A percentile compares a stretch with the other conserved stretches of the same genome.
Conservation (phyloP, 1,140 invertebrate genomes). For the Tetranychus urticae region DNA sequence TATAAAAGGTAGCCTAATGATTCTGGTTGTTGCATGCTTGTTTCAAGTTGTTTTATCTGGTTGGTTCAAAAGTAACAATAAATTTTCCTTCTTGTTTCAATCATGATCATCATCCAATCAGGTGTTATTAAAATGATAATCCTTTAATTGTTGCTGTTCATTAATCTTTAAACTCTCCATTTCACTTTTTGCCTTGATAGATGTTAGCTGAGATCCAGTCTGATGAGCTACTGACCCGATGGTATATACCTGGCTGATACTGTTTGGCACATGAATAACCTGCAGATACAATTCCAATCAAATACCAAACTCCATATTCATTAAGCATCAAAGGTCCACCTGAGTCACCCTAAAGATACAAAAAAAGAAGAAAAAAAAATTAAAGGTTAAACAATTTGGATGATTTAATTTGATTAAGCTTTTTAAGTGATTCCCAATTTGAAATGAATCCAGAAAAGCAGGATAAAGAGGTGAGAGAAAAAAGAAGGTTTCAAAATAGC, state of each 20-base stretch:
- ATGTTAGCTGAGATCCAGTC: constrained; percentile 52
- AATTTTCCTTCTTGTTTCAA: too few species aligned
- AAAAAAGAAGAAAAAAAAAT: too few species aligned
- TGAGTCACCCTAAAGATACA: constrained; percentile 38
- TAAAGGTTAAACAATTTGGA: not conserved
- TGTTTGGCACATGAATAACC: constrained; percentile 62
- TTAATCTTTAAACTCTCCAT: not conserved
- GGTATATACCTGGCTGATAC: constrained; percentile 72
- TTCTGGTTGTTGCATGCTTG: too few species aligned
- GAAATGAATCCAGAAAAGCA: too few species aligned
- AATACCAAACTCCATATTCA: constrained; percentile 36
- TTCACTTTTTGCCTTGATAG: constrained; percentile 3
- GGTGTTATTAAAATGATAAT: not conserved
- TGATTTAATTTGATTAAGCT: too few species aligned
- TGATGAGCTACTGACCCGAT: constrained; percentile 70
- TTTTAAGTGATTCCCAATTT: too few species aligned
- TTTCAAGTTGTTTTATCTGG: too few species aligned
- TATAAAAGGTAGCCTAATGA: too few species aligned
- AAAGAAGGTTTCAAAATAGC: too few species aligned
- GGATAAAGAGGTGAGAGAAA: too few species aligned
- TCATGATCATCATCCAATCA: too few species aligned
- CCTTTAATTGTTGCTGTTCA: not conserved
- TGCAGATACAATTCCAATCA: constrained; percentile 59
- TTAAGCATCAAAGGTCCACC: constrained; percentile 50
- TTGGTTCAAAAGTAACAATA: too few species aligned